A percentile compares a stretch with the other conserved stretches of the same genome.
Evolutionary conservation across 37 sponge, comb jelly and placozoan genomes (phyloP).

Genomic region (Chondrosia reniformis): DNA sequence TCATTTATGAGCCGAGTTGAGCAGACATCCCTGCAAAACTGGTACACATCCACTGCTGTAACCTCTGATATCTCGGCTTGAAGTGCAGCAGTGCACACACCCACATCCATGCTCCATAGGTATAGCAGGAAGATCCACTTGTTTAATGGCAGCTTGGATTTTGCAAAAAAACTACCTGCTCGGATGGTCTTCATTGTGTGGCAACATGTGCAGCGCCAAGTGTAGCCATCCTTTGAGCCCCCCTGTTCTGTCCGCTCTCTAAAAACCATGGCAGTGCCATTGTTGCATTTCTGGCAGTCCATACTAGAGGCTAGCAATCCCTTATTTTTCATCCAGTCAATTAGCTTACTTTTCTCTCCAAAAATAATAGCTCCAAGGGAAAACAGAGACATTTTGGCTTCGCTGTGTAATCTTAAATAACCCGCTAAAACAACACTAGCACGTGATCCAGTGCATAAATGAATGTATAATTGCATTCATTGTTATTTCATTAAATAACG

Average conservation of each 20-base stretch:
- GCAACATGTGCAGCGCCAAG: constrained; percentile 6
- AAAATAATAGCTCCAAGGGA: background rate
- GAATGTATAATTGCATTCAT: too few species aligned
- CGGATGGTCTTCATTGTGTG: constrained; percentile 9
- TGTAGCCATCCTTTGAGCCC: constrained; percentile 19
- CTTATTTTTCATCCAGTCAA: constrained; percentile 1
- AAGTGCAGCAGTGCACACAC: constrained; percentile 14
- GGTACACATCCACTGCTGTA: constrained; percentile 15
- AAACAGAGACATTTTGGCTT: constrained; percentile 21
- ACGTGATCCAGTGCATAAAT: too few species aligned
- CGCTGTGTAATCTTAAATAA: background rate
- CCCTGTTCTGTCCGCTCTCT: constrained; percentile 14
- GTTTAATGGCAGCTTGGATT: constrained; percentile 12
- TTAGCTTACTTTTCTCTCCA: constrained; percentile 7
- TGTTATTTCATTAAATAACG: too few species aligned
- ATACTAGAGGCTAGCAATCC: constrained; percentile 3
- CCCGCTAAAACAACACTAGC: constrained; percentile 11
- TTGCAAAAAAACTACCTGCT: background rate
- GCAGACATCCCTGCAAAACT: constrained; percentile 19
- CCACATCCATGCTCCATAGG: constrained; percentile 20
- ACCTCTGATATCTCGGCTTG: constrained; percentile 4
- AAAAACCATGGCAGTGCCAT: constrained; percentile 7
- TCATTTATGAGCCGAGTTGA: constrained; percentile 7
- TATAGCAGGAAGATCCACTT: constrained; percentile 17
- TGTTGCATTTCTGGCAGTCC: constrained; percentile 6